Conservation (phyloP, 1,140 invertebrate species). For the Dermatophagoides farinae region DNA sequence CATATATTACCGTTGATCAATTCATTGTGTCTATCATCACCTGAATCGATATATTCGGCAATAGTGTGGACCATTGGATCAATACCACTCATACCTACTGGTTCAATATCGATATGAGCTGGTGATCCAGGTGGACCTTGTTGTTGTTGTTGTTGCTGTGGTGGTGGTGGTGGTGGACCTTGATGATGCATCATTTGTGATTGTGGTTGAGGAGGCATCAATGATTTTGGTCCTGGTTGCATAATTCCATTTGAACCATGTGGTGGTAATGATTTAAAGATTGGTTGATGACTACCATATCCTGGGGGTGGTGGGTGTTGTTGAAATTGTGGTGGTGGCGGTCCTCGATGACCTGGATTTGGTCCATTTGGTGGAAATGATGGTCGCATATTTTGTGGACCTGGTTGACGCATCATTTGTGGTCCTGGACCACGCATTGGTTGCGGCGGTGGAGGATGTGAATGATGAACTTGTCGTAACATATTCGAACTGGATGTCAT, state of each 20-base stretch:
- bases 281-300: not conserved
- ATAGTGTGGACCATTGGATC: not conserved
- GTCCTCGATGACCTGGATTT: not conserved
- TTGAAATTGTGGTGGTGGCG: not conserved
- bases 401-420: not conserved
- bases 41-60: not conserved
- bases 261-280: too few species aligned
- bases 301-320: not conserved
- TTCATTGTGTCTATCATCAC: not conserved
- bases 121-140: not conserved
- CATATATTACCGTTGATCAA: not conserved
- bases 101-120: not conserved
- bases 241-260: too few species aligned
- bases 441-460: not conserved
- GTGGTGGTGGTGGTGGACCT: not conserved
- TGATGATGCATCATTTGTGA: not conserved
- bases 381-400: not conserved
- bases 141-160: not conserved
- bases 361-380: not conserved
- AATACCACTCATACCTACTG: not conserved
- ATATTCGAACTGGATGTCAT: not conserved
- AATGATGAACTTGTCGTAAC: not conserved
- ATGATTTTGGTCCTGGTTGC: too few species aligned
- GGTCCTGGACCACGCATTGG: not conserved
- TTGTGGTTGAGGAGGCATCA: not conserved